These are phyloP conservation scores for Cylloceria caligata DNA, from an alignment of 2,888 invertebrate genomes.

Conservation along the genomic window DNA sequence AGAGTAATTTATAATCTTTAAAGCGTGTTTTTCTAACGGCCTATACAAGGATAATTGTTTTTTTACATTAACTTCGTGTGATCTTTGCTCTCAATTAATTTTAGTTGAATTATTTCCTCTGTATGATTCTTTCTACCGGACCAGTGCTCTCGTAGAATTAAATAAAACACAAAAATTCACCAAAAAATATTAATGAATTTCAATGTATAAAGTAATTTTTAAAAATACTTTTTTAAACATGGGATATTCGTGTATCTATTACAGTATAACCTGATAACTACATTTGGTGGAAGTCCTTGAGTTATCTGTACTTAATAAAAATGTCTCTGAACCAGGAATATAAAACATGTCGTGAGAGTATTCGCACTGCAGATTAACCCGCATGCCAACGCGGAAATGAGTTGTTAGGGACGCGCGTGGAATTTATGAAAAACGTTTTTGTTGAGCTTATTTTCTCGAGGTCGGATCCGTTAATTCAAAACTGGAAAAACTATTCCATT, in stretches of 20 bases:
- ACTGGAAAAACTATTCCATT: constrained; percentile 11
- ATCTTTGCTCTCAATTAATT: too few species aligned
- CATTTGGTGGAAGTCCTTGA: constrained; percentile 5
- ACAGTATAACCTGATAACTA: not conserved
- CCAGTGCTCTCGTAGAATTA: not conserved
- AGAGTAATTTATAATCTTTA: too few species aligned
- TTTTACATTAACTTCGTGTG: too few species aligned
- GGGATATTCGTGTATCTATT: not conserved
- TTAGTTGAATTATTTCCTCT: too few species aligned
- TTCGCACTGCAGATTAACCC: not conserved
- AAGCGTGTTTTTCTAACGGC: too few species aligned
- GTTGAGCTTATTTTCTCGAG: constrained; percentile 21
- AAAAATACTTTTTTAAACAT: not conserved
- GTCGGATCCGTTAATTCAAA: constrained; percentile 27
- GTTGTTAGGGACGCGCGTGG: constrained; percentile 31
- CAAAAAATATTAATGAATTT: not conserved
- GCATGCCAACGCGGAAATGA: constrained; percentile 42
- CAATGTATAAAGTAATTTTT: not conserved
- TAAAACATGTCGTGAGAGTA: not conserved
- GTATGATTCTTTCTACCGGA: too few species aligned
- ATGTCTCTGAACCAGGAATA: constrained; percentile 5
- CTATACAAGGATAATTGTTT: too few species aligned
- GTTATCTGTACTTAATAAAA: not conserved
- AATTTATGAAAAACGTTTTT: constrained; percentile 45
- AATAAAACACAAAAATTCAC: not conserved